Evolutionary conservation across 2,797 vertebrate species (phyloP).

Genomic region (Discoglossus pictus): DNA sequence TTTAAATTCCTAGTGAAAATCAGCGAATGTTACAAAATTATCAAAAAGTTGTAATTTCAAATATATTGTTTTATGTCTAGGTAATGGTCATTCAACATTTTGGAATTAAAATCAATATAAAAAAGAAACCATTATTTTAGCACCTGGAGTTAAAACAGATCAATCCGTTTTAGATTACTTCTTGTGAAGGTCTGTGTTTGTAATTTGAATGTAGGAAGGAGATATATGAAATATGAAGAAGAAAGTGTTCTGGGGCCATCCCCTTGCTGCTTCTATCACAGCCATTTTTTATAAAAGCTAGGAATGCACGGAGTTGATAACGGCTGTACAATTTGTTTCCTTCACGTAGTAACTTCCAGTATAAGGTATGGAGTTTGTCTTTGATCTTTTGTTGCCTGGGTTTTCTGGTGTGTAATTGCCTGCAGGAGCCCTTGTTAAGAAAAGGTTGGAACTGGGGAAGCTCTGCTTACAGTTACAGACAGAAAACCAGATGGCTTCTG

Average conservation of each 20-base stretch:
- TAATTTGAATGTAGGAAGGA: too few relatives aligned
- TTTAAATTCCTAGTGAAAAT: too few relatives aligned
- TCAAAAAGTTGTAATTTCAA: too few relatives aligned
- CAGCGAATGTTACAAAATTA: too few relatives aligned
- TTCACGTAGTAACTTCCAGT: conserved; percentile 26
- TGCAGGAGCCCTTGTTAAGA: conserved; percentile 43
- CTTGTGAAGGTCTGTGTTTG: too few relatives aligned
- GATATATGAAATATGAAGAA: too few relatives aligned
- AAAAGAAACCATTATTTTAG: too few relatives aligned
- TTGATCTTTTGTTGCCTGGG: conserved; percentile 40
- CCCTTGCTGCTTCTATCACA: not conserved
- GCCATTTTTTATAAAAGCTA: conserved; percentile 14
- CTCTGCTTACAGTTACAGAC: conserved; percentile 40
- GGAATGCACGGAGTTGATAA: conserved; percentile 22
- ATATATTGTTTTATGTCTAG: too few relatives aligned
- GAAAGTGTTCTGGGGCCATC: not conserved
- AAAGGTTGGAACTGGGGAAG: conserved; percentile 18
- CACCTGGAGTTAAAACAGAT: too few relatives aligned
- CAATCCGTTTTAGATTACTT: too few relatives aligned
- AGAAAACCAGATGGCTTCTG: conserved; percentile 43
- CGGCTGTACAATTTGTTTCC: conserved; percentile 42
- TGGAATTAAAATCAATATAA: too few relatives aligned
- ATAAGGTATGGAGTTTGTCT: conserved; percentile 32
- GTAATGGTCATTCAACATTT: too few relatives aligned
- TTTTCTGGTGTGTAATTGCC: conserved; percentile 39